phyloP scores from a whole-genome alignment of 2,888 invertebrate species.

The Pyrrhia umbra region DNA sequence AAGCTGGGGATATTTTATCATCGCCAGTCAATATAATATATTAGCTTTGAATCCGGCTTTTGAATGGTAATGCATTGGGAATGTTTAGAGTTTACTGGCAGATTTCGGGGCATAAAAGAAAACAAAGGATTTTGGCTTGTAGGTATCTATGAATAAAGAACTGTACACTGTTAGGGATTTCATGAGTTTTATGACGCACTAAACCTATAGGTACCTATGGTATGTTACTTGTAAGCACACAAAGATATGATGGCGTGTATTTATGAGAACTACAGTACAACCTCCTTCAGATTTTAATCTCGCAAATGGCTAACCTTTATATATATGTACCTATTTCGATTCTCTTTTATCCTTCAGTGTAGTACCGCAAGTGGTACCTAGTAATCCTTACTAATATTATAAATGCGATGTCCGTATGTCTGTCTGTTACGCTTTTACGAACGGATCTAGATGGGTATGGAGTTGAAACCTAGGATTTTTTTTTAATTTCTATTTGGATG shows the following conservation, averaged over 20 bases:
- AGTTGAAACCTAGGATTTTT: too few species aligned
- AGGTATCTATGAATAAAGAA: too few species aligned
- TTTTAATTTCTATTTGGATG: too few species aligned
- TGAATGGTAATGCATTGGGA: conserved; percentile 28
- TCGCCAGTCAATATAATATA: conserved; percentile 36
- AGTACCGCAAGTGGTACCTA: not conserved
- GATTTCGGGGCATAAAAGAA: conserved; percentile 11
- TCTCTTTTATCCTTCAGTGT: conserved; percentile 19
- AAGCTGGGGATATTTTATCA: conserved; percentile 46
- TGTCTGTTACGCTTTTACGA: too few species aligned
- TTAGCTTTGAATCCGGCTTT: conserved; percentile 30
- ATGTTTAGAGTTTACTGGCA: conserved; percentile 29
- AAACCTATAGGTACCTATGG: too few species aligned
- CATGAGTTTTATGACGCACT: too few species aligned
- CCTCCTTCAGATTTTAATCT: conserved; percentile 37
- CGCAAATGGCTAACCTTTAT: conserved; percentile 24
- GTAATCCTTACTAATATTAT: too few species aligned
- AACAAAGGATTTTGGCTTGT: not conserved
- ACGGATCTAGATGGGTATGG: too few species aligned
- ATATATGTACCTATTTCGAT: conserved; percentile 7
- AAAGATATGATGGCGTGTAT: not conserved
- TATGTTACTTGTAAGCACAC: not conserved
- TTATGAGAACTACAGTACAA: conserved; percentile 8
- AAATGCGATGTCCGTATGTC: too few species aligned
- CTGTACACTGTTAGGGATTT: not conserved